phyloP scores from a whole-genome alignment of 2,797 vertebrate species.

The Muraenolepis orangiensis region DNA sequence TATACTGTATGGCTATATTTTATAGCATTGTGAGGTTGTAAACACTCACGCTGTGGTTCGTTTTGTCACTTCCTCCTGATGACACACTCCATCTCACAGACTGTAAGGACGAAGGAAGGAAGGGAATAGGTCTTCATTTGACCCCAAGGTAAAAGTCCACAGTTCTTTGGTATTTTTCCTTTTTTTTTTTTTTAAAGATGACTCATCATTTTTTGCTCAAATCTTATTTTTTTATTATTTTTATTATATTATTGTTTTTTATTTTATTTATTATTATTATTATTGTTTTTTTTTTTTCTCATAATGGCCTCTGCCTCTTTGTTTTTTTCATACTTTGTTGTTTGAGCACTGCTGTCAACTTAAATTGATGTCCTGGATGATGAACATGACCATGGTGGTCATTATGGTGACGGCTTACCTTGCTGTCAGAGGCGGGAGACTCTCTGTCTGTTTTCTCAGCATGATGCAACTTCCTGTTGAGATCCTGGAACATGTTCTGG shows the following conservation, averaged over 20 bases:
- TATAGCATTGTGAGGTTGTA: conserved; percentile 60
- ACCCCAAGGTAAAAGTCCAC: conserved; percentile 40
- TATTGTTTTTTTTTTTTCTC: neutral
- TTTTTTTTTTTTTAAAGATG: neutral
- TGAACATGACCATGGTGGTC: conserved; percentile 13
- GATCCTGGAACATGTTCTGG: conserved; percentile 99
- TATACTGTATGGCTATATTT: conserved; percentile 39
- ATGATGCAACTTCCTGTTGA: conserved; percentile 95
- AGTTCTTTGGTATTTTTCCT: conserved; percentile 35
- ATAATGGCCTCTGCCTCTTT: neutral
- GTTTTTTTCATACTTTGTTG: neutral
- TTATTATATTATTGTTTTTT: too few species aligned
- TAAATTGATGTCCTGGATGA: conserved; percentile 32
- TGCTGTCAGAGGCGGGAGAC: conserved; percentile 87
- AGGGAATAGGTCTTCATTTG: conserved; percentile 66
- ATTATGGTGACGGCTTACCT: conserved; percentile 70
- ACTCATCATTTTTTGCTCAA: neutral
- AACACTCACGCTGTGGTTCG: conserved; percentile 80
- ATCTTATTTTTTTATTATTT: neutral
- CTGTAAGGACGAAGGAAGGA: conserved; percentile 71
- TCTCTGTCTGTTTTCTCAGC: conserved; percentile 94
- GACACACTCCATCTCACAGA: conserved; percentile 83
- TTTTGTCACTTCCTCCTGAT: conserved; percentile 86
- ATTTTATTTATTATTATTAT: too few species aligned
- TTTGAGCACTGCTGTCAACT: conserved; percentile 19